Evolutionary conservation across 2,113 vertebrate genomes (phyloP).

Genomic region (Acanthochromis polyacanthus): DNA sequence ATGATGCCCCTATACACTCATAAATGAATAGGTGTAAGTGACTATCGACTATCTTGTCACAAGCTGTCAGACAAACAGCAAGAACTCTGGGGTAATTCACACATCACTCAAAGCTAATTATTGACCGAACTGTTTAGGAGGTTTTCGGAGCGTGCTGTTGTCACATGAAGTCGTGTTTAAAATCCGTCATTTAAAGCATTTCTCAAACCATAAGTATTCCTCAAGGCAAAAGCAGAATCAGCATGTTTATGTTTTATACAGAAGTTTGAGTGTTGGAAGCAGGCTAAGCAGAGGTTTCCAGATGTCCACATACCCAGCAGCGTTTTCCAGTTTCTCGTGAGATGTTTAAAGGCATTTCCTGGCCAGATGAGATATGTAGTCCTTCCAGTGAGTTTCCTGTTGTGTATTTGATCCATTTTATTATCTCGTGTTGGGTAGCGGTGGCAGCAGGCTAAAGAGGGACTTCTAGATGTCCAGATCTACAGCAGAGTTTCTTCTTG

Average conservation of each 20-base stretch:
- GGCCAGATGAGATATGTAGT: too few relatives aligned
- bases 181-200: background rate
- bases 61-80: slow-evolving; percentile 32
- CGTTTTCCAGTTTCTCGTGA: too few relatives aligned
- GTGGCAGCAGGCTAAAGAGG: too few relatives aligned
- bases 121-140: slow-evolving; percentile 15
- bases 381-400: too few relatives aligned
- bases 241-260: background rate
- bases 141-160: background rate
- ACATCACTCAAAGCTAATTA: slow-evolving; percentile 48
- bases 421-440: too few relatives aligned
- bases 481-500: too few relatives aligned
- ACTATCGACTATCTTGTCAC: slow-evolving; percentile 66
- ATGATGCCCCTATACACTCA: slow-evolving; percentile 19
- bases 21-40: slow-evolving; percentile 54
- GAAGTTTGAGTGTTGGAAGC: too few relatives aligned
- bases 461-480: too few relatives aligned
- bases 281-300: too few relatives aligned
- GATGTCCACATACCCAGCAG: too few relatives aligned
- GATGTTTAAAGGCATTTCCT: too few relatives aligned
- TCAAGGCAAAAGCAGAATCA: background rate
- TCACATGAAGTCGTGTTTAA: slow-evolving; percentile 11
- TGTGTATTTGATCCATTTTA: too few relatives aligned
- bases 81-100: slow-evolving; percentile 37
- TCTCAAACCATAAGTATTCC: background rate